phyloP scores from a whole-genome alignment of 2,113 vertebrate genomes.

The Theristicus caerulescens region DNA sequence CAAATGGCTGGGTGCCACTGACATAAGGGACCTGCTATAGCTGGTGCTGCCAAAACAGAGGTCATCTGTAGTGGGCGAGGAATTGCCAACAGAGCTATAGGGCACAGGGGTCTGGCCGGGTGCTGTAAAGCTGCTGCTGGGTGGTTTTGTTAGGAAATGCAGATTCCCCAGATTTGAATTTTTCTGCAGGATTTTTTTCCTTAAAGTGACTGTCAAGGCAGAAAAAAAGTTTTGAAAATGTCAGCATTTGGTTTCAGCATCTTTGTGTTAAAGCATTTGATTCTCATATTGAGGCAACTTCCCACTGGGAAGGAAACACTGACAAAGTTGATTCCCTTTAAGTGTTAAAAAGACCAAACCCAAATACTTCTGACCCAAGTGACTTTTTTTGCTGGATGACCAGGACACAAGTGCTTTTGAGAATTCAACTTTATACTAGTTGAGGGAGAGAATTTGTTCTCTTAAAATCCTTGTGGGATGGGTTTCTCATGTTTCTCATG shows the following conservation, averaged over 20 bases:
- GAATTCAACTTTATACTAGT: constrained; percentile 19
- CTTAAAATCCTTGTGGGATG: constrained; percentile 38
- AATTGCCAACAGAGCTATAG: not conserved
- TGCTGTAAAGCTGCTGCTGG: not conserved
- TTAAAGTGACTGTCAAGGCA: not conserved
- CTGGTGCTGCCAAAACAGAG: not conserved
- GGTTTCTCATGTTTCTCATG: constrained; percentile 44
- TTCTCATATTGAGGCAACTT: not conserved
- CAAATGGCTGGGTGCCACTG: not conserved
- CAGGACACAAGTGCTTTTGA: constrained; percentile 14
- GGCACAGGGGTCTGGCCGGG: not conserved
- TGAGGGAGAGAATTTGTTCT: constrained; percentile 15
- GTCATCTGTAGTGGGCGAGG: rapidly evolving
- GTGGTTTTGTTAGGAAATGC: not conserved
- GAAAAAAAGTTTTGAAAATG: not conserved
- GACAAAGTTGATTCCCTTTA: not conserved
- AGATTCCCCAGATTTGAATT: not conserved
- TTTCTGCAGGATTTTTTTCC: not conserved
- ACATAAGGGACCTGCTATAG: not conserved
- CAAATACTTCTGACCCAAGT: not conserved
- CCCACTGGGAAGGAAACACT: not conserved
- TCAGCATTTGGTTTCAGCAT: not conserved
- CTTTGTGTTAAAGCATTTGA: not conserved
- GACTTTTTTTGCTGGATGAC: not conserved
- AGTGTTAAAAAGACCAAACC: not conserved